These are phyloP conservation scores for Poeciliopsis turrubarensis DNA, from an alignment of 2,113 vertebrate genomes.

Conservation along the genomic window DNA sequence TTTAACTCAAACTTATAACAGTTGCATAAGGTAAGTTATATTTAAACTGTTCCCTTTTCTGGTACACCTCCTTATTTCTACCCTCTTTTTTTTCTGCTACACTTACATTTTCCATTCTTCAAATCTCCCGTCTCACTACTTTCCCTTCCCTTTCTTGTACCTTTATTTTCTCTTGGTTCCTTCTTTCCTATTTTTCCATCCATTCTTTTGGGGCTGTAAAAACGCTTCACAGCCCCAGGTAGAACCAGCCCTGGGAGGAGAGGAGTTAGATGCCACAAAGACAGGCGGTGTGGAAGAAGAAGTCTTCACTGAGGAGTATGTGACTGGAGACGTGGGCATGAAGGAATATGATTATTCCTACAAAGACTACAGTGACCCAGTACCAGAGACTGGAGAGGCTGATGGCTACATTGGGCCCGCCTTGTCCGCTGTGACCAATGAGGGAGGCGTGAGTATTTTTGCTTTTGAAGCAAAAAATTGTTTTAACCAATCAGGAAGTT, in stretches of 20 bases:
- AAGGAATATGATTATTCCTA: constrained; percentile 89
- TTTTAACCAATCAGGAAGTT: constrained; percentile 63
- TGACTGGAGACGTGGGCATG: constrained; percentile 78
- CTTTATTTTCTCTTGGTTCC: constrained; percentile 13
- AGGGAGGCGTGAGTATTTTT: constrained; percentile 88
- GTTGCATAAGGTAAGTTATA: constrained; percentile 78
- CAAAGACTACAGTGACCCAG: constrained; percentile 83
- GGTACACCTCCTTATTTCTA: constrained; percentile 8
- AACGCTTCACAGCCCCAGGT: constrained; percentile 60
- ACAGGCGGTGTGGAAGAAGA: constrained; percentile 68
- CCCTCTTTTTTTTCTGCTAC: not conserved
- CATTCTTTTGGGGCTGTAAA: constrained; percentile 21
- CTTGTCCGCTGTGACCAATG: constrained; percentile 86
- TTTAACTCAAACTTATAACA: constrained; percentile 54
- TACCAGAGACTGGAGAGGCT: constrained; percentile 51
- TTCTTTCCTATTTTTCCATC: constrained; percentile 24
- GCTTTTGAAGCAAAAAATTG: constrained; percentile 51
- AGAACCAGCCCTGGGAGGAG: constrained; percentile 57
- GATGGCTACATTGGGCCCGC: constrained; percentile 85
- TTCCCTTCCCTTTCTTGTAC: constrained; percentile 1
- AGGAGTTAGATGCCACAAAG: constrained; percentile 69
- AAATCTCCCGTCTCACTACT: not conserved
- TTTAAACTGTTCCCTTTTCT: constrained; percentile 44
- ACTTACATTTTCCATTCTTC: constrained; percentile 25
- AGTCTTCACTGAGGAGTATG: constrained; percentile 81